phyloP scores from a whole-genome alignment of 92 coral and sea anemone species.

The Scolanthus callimorphus region DNA sequence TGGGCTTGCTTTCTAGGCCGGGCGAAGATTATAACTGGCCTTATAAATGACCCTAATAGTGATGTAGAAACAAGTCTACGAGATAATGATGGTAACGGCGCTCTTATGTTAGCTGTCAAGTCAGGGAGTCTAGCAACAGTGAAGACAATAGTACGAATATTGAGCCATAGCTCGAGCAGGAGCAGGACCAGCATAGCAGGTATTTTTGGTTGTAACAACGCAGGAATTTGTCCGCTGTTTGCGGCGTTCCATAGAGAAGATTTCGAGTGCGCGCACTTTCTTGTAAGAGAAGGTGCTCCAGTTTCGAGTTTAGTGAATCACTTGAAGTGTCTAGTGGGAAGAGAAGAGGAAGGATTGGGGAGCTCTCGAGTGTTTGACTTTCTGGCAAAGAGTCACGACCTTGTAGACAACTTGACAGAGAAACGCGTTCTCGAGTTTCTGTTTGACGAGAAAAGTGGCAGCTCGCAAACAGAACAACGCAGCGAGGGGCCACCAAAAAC shows the following conservation, averaged over 20 bases:
- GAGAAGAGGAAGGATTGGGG: background rate
- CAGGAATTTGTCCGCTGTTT: slow-evolving; percentile 74
- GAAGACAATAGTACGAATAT: slow-evolving; percentile 28
- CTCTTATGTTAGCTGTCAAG: slow-evolving; percentile 63
- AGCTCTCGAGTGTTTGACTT: slow-evolving; percentile 9
- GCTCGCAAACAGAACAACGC: slow-evolving; percentile 1
- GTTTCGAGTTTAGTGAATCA: slow-evolving; percentile 57
- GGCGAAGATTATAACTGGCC: slow-evolving; percentile 34
- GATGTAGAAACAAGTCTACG: slow-evolving; percentile 43
- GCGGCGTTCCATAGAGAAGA: slow-evolving; percentile 68
- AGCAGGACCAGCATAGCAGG: slow-evolving; percentile 15
- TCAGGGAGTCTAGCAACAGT: slow-evolving; percentile 60
- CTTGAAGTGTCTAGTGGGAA: slow-evolving; percentile 8
- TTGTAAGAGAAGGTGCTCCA: slow-evolving; percentile 53
- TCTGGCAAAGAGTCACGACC: slow-evolving; percentile 23
- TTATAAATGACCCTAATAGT: slow-evolving; percentile 46
- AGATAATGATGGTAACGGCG: slow-evolving; percentile 63
- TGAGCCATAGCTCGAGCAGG: slow-evolving; percentile 17
- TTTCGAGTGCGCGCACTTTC: slow-evolving; percentile 53
- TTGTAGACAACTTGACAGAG: slow-evolving; percentile 34
- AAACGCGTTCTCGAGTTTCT: slow-evolving; percentile 49
- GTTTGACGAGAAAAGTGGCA: slow-evolving; percentile 43
- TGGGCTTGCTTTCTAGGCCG: slow-evolving; percentile 75
- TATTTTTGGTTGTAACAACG: slow-evolving; percentile 66
- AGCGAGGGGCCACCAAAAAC: background rate